Conservation (phyloP, 2,888 invertebrate species). For the Calameuta idolon region DNA sequence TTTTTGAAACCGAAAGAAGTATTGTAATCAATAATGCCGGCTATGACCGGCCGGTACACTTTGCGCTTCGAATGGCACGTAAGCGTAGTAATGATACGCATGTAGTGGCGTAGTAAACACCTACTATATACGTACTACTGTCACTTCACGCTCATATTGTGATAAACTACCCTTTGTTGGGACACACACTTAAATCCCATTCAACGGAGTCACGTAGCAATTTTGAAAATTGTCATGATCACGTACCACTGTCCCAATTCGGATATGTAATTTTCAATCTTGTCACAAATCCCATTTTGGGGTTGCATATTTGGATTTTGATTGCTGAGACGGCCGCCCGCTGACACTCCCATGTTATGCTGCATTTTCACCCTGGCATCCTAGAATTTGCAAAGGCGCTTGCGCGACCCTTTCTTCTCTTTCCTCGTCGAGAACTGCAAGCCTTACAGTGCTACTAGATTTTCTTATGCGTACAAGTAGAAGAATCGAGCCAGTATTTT, state of each 20-base stretch:
- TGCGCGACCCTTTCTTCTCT: slow-evolving; percentile 40
- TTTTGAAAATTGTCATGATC: slow-evolving; percentile 10
- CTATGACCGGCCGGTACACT: neutral
- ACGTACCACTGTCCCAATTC: slow-evolving; percentile 79
- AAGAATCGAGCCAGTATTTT: neutral
- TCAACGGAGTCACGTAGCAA: neutral
- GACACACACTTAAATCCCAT: neutral
- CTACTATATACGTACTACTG: neutral
- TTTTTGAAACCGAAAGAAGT: neutral
- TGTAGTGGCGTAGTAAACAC: neutral
- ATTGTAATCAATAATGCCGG: neutral
- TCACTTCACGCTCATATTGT: neutral
- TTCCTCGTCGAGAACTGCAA: neutral
- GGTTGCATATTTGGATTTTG: slow-evolving; percentile 59
- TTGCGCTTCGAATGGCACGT: neutral
- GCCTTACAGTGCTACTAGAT: neutral
- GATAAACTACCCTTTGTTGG: neutral
- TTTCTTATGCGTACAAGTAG: neutral
- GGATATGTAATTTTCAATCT: slow-evolving; percentile 75
- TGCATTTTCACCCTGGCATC: slow-evolving; percentile 59
- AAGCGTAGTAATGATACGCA: neutral
- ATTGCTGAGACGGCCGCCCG: slow-evolving; percentile 55
- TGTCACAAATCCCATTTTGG: slow-evolving; percentile 73
- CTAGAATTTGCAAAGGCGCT: slow-evolving; percentile 24
- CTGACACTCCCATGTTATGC: slow-evolving; percentile 63